A percentile compares a stretch with the other conserved stretches of the same genome.
Conservation (phyloP, 1,140 invertebrate genomes). For the Trichonephila clavipes region DNA sequence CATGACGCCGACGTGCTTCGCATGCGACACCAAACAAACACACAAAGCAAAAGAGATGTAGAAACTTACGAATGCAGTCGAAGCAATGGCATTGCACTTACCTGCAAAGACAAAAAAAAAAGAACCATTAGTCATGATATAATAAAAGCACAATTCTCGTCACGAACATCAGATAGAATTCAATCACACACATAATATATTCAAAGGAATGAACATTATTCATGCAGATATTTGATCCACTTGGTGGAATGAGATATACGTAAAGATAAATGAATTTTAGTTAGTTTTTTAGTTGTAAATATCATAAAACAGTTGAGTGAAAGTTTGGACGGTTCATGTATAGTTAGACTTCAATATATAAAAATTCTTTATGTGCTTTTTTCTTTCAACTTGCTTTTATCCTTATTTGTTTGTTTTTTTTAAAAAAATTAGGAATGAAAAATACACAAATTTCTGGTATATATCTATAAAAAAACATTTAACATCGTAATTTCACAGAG, state of each 20-base stretch:
- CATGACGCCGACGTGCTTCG: neutral
- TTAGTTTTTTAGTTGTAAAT: neutral
- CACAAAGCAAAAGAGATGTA: neutral
- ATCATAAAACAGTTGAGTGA: too few relatives aligned
- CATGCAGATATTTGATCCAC: neutral
- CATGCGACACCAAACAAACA: neutral
- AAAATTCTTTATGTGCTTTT: too few relatives aligned
- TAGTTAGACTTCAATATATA: too few relatives aligned
- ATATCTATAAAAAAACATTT: too few relatives aligned
- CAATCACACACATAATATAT: neutral
- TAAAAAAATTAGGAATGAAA: too few relatives aligned
- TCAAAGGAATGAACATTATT: neutral
- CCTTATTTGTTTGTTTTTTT: too few relatives aligned
- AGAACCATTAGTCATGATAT: neutral
- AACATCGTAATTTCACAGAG: too few relatives aligned
- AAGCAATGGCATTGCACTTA: neutral
- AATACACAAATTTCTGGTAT: too few relatives aligned
- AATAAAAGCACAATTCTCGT: neutral
- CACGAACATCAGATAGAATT: neutral
- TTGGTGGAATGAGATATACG: neutral
- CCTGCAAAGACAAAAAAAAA: constrained; percentile 7
- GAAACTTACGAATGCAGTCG: neutral
- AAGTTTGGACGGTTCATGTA: too few relatives aligned
- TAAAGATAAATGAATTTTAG: neutral
- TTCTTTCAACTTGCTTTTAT: too few relatives aligned